Conservation (phyloP, 64 coral and sea anemone species). For the Anthopleura sola region DNA sequence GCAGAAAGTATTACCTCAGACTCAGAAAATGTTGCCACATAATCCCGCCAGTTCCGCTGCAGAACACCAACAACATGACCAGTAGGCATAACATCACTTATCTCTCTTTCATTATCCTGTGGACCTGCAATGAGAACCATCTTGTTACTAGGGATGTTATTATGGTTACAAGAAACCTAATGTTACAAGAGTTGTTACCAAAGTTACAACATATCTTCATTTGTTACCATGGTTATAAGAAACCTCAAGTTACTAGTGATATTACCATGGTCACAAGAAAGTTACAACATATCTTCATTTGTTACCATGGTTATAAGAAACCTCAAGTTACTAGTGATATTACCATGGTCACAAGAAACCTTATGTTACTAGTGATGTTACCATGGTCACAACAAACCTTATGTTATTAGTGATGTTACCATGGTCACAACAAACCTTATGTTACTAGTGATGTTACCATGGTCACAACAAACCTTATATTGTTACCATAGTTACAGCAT, state of each 20-base stretch:
- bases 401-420: no score
- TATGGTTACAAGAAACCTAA: no score
- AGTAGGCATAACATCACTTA: slow-evolving; percentile 50
- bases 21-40: slow-evolving; percentile 79
- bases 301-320: not conserved
- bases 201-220: no score
- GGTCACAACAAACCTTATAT: not conserved
- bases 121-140: not conserved
- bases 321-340: not conserved
- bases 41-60: slow-evolving; percentile 88
- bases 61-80: slow-evolving; percentile 71
- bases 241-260: not conserved
- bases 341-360: no score
- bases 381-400: no score
- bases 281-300: not conserved
- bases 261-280: no score
- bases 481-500: slow-evolving; percentile 22
- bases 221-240: slow-evolving; percentile 11
- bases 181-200: no score
- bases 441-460: not conserved
- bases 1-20: slow-evolving; percentile 42
- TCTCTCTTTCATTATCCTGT: not conserved
- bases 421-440: no score
- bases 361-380: not conserved
- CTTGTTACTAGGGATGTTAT: not conserved